These are phyloP conservation scores for Tenthredo scrophulariae DNA, from an alignment of 2,888 invertebrate genomes.

Conservation along the genomic window DNA sequence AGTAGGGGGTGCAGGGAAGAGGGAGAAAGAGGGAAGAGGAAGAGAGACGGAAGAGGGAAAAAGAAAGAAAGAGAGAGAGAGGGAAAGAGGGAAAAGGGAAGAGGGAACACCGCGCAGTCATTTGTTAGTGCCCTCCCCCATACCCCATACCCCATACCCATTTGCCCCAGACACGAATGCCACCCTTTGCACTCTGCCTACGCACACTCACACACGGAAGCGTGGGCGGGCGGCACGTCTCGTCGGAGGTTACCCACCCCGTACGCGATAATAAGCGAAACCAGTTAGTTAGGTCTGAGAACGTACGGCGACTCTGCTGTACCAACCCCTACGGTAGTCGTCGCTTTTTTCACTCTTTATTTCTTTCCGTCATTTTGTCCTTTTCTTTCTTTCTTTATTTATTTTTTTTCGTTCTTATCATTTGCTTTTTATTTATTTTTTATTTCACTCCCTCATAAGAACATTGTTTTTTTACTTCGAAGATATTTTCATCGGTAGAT, in stretches of 20 bases:
- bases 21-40: neutral
- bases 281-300: slow-evolving; percentile 60
- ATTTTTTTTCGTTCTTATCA: no score
- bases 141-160: slow-evolving; percentile 32
- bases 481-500: no score
- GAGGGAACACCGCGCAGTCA: slow-evolving; percentile 63
- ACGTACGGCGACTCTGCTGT: neutral
- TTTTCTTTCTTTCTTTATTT: neutral
- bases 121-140: slow-evolving; percentile 70
- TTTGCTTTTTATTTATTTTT: no score
- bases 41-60: slow-evolving; percentile 36
- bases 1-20: neutral
- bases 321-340: neutral
- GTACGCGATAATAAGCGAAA: slow-evolving; percentile 64
- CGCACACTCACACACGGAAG: neutral
- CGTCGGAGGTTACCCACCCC: slow-evolving; percentile 58
- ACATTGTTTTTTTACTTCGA: no score
- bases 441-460: no score
- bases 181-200: slow-evolving; percentile 25
- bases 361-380: neutral
- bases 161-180: slow-evolving; percentile 15
- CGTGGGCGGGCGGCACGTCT: slow-evolving; percentile 19
- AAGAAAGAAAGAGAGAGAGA: neutral
- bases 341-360: neutral
- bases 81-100: neutral